Evolutionary conservation across 2,888 invertebrate species (phyloP).

Genomic region (Cheilosia urbana): DNA sequence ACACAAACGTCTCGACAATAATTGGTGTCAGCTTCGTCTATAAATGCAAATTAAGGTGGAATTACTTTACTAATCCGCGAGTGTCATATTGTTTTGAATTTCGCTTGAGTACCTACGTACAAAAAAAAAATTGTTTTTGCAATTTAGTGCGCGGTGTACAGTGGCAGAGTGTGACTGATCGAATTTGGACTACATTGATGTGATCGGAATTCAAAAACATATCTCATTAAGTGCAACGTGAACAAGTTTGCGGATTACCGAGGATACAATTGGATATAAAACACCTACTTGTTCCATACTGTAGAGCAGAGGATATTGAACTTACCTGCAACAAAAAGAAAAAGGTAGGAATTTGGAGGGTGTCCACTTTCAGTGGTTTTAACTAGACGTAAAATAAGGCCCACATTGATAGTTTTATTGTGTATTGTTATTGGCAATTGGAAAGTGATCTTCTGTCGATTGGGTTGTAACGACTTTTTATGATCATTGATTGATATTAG

Average conservation of each 20-base stretch:
- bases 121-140: not conserved
- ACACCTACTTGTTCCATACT: no score
- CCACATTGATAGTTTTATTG: conserved; percentile 1
- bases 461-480: not conserved
- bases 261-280: conserved; percentile 46
- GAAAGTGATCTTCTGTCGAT: no score
- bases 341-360: conserved; percentile 26
- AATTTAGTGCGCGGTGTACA: conserved; percentile 1
- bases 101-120: conserved; percentile 12
- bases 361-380: not conserved
- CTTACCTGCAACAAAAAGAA: not conserved
- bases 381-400: not conserved
- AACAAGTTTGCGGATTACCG: conserved; percentile 12
- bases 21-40: conserved; percentile 20
- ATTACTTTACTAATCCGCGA: conserved; percentile 11
- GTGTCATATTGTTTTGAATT: conserved; percentile 44
- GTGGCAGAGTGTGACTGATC: conserved; percentile 22
- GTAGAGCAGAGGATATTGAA: conserved; percentile 52
- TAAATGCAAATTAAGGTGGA: conserved; percentile 34
- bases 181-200: conserved; percentile 35
- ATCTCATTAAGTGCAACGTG: conserved; percentile 30
- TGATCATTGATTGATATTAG: not conserved
- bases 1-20: conserved; percentile 5
- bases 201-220: conserved; percentile 41
- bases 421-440: not conserved